Evolutionary conservation across 2,113 vertebrate species (phyloP), one percentile per base, ranked within the genome.

Genomic region (Neolamprologus hecqui): DNA sequence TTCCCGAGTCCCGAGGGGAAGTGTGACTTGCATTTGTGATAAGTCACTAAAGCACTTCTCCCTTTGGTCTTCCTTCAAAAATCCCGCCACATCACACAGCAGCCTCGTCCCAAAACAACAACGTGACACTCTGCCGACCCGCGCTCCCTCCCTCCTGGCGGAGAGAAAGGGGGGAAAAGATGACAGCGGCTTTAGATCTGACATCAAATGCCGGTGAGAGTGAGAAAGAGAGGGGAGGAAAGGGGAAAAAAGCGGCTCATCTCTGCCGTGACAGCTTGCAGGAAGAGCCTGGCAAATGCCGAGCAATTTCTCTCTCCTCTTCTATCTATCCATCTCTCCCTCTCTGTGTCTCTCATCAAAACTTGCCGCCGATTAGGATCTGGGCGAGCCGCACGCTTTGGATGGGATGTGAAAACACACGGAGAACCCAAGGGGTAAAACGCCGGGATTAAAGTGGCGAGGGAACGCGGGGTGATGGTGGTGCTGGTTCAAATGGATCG

Each of bases 181-280:
- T 94, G 94, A 95, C 95, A 95, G 94, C 92, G 68, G 93, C 93
- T 95, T 95, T 89, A 95, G 95, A 95, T 94, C 94, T 95, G 92
- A 95, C 95, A 95, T 95, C 95, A 96, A 95, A 95, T 90, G 84
- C 83, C 19, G 57, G 90, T 70, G 26, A 94, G 90, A 91, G 92
- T 65, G 91, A 90, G 86, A 92, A 83, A 92, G 85, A 89, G 81
- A 81, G 85, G 88, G 86, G 84, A 73, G 84, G 53, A 45, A n/a
- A 45, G 33, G 60, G 77, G 51, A 86, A 65, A 85, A 90, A 91
- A 90, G 80, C 9, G 6, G 93, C 89, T 95, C 93, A 95, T 95
- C 95, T 95, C 93, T 90, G 87, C 90, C 42, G 79, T 94, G 94
- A 94, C 95, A 95, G 94, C 91, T 94, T 88, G 90, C 93, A 93